phyloP scores from a whole-genome alignment of 2,888 invertebrate genomes.

The Xylota segnis region DNA sequence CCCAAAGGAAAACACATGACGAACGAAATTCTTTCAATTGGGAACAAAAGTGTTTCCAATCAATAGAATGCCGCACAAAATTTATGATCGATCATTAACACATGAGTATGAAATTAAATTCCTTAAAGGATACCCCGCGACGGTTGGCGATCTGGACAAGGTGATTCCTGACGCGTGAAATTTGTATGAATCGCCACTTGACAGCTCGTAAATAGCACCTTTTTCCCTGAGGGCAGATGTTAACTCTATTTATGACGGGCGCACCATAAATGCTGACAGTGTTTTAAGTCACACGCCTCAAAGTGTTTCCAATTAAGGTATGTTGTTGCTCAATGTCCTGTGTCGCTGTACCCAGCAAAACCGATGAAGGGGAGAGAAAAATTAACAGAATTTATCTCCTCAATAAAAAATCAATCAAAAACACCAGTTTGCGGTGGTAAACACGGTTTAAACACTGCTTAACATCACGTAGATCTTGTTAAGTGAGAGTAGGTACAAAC shows the following conservation, averaged over 20 bases:
- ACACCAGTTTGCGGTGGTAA: slow-evolving; percentile 65
- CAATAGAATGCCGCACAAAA: slow-evolving; percentile 57
- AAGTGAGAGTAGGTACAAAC: slow-evolving; percentile 47
- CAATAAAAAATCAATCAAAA: slow-evolving; percentile 71
- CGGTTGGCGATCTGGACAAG: slow-evolving; percentile 52
- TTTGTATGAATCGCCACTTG: slow-evolving; percentile 69
- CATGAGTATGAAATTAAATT: slow-evolving; percentile 44
- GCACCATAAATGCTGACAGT: slow-evolving; percentile 57
- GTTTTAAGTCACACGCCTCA: slow-evolving; percentile 60
- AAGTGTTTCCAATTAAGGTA: slow-evolving; percentile 45
- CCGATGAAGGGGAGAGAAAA: slow-evolving; percentile 9
- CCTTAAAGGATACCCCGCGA: slow-evolving; percentile 41
- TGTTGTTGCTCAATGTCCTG: slow-evolving; percentile 29
- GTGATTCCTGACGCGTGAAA: slow-evolving; percentile 71
- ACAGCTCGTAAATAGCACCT: slow-evolving; percentile 67
- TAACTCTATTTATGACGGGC: slow-evolving; percentile 52
- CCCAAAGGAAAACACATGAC: slow-evolving; percentile 15
- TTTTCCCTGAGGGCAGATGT: slow-evolving; percentile 69
- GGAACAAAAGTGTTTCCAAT: slow-evolving; percentile 34
- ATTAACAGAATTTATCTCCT: slow-evolving; percentile 53
- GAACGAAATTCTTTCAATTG: slow-evolving; percentile 7
- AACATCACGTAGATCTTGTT: slow-evolving; percentile 74
- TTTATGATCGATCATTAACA: slow-evolving; percentile 69
- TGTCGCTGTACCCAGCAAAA: slow-evolving; percentile 29
- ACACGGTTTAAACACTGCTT: slow-evolving; percentile 48